Base-by-base conservation (phyloP, 2,888 invertebrate genomes). In the Parnassius smintheus region DNA sequence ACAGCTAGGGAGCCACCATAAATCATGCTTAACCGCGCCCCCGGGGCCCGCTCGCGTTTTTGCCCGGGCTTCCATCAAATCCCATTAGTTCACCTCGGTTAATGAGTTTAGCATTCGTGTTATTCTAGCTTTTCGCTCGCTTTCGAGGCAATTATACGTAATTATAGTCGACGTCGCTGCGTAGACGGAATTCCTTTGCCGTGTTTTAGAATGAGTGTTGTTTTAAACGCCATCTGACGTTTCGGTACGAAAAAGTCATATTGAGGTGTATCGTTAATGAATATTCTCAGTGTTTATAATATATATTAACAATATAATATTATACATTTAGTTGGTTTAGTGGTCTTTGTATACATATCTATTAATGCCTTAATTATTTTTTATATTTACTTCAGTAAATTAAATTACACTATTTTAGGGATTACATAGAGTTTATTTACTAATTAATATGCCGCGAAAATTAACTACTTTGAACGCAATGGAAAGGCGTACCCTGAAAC, bases 1-100 rank as follows among this genome's bases (percentile, higher is more conserved):
- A 67, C 67, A 68, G 64, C 62, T 61, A 66, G 70, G 70, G 68
- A 67, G 68, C 66, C 48, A 70, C 68, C 69, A 77, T 79, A 76
- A 81, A 80, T 81, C 80, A 78, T 76, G 70, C 71, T 74, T 73
- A 77, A 76, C 71, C 72, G 70, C 72, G 70, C 74, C 75, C 74
- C 66, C 68, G 75, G 75, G 80, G 71, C 72, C 73, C 67, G 74
- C 68, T 69, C 68, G 72, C 69, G 75, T 78, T 78, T 81, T 81
- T 78, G 72, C 75, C 63, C 69, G 68, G 71, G 67, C 72, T 78
- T 75, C 78, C 79, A 80, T 77, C 74, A 77, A 75, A 77, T 74
- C 72, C 77, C 77, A 81, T 78, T 77, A 78, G 75, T 73, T 72
- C 68, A 66, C 65, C 66, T 66, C 72, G 66, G 67, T 67, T 77